These are phyloP conservation scores for Danio jaintianensis DNA, from an alignment of 2,797 vertebrate genomes.

Conservation along the genomic window DNA sequence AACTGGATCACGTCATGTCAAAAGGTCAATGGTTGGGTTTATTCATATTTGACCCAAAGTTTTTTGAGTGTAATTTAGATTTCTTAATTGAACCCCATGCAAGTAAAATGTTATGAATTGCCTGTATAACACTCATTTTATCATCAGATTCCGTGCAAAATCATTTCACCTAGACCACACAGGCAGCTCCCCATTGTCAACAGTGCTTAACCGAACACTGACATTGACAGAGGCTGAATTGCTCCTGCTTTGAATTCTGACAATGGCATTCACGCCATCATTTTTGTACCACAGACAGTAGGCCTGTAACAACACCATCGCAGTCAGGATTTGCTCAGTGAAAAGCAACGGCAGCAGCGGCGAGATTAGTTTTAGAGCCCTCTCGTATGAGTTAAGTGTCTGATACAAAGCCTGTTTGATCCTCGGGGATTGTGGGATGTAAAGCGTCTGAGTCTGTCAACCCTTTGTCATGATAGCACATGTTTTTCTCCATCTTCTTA, in stretches of 20 bases:
- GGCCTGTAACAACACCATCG: constrained; percentile 34
- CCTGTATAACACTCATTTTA: constrained; percentile 20
- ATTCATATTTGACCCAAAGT: too few relatives aligned
- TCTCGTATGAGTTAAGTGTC: constrained; percentile 63
- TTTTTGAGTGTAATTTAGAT: too few relatives aligned
- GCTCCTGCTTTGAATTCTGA: constrained; percentile 4
- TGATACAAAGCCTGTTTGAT: constrained; percentile 79
- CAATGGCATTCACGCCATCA: constrained; percentile 37
- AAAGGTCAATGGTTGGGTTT: too few relatives aligned
- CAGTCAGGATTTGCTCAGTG: constrained; percentile 28
- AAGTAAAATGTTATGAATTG: background rate
- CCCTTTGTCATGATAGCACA: constrained; percentile 83
- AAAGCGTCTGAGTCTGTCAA: constrained; percentile 81
- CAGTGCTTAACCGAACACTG: constrained; percentile 15
- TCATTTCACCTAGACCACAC: constrained; percentile 67
- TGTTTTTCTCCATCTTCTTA: constrained; percentile 76
- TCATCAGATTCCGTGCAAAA: background rate
- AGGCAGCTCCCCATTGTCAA: constrained; percentile 7
- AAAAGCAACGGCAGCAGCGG: constrained; percentile 41
- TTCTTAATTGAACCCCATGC: too few relatives aligned
- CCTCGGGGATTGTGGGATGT: constrained; percentile 79
- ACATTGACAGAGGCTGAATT: constrained; percentile 41
- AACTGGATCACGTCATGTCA: too few relatives aligned
- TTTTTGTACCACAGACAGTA: constrained; percentile 28
- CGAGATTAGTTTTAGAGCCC: constrained; percentile 59